phyloP scores from a whole-genome alignment of 1,140 invertebrate species.

The Ruditapes philippinarum region DNA sequence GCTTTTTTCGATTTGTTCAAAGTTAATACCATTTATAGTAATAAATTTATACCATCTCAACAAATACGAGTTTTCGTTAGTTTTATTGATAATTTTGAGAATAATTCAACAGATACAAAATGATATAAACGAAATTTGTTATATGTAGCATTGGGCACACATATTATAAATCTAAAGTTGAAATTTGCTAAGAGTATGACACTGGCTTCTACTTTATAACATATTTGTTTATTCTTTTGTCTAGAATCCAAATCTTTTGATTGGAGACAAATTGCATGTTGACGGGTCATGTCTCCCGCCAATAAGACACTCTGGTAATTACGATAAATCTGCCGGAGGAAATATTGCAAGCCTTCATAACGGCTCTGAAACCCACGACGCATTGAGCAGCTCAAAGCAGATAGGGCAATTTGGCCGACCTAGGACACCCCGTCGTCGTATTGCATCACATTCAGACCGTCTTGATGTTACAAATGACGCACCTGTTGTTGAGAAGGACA shows the following conservation, averaged over 20 bases:
- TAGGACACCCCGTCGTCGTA: slow-evolving; percentile 21
- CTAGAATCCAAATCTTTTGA: not conserved
- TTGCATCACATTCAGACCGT: not conserved
- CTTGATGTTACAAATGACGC: not conserved
- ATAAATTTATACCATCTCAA: too few species aligned
- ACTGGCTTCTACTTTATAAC: too few species aligned
- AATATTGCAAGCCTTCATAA: not conserved
- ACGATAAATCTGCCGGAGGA: not conserved
- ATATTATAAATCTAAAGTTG: too few species aligned
- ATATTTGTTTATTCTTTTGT: not conserved
- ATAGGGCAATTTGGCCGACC: not conserved
- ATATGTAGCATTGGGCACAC: too few species aligned
- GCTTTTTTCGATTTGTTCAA: too few species aligned
- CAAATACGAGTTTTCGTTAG: too few species aligned
- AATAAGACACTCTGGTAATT: not conserved
- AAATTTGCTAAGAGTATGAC: too few species aligned
- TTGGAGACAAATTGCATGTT: not conserved
- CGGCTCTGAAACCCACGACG: not conserved
- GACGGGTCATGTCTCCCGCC: not conserved
- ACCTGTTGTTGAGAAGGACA: not conserved
- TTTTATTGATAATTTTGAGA: too few species aligned
- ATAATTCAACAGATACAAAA: too few species aligned
- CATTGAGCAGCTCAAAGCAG: not conserved
- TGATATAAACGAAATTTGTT: too few species aligned
- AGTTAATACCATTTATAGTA: too few species aligned